Percentiles rank a stretch among this genome's conserved stretches.
These are phyloP conservation scores for Oryzias celebensis DNA, from an alignment of 2,113 vertebrate species.

Conservation along the genomic window DNA sequence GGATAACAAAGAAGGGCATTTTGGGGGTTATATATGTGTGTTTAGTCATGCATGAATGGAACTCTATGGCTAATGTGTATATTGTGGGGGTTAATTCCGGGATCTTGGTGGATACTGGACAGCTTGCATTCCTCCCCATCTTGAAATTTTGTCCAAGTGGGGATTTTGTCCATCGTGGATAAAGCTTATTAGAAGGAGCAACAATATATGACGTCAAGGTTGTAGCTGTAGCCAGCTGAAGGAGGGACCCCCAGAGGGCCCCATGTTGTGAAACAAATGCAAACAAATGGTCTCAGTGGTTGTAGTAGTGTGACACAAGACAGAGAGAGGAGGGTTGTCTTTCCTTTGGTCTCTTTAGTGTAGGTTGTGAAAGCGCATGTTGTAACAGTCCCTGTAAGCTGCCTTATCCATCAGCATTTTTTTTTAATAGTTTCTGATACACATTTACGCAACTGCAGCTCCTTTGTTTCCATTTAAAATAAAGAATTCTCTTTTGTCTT, in stretches of 20 bases:
- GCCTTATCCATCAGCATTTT: constrained; percentile 6
- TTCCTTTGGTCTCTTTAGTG: constrained; percentile 36
- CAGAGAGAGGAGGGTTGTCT: constrained; percentile 38
- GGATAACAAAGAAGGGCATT: constrained; percentile 39
- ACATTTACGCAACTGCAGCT: neutral
- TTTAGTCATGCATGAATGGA: constrained; percentile 43
- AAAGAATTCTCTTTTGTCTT: neutral
- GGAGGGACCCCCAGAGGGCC: constrained; percentile 59
- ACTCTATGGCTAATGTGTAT: constrained; percentile 34
- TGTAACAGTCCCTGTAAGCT: constrained; percentile 26
- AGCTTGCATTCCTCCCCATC: constrained; percentile 7
- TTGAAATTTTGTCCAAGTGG: constrained; percentile 31
- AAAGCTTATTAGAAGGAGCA: constrained; percentile 14
- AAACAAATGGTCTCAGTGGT: constrained; percentile 59
- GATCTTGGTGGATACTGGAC: constrained; percentile 31
- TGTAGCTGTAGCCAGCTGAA: constrained; percentile 35
- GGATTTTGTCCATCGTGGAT: constrained; percentile 21
- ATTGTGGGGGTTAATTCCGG: constrained; percentile 43
- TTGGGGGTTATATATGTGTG: constrained; percentile 33
- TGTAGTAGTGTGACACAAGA: constrained; percentile 51
- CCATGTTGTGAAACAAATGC: constrained; percentile 68
- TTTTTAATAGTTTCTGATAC: neutral
- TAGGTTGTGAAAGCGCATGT: constrained; percentile 22
- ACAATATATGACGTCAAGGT: constrained; percentile 47
- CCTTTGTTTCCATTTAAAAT: neutral